Evolutionary conservation across 1,140 invertebrate species (phyloP).

Genomic region (Agrypnia vestita): DNA sequence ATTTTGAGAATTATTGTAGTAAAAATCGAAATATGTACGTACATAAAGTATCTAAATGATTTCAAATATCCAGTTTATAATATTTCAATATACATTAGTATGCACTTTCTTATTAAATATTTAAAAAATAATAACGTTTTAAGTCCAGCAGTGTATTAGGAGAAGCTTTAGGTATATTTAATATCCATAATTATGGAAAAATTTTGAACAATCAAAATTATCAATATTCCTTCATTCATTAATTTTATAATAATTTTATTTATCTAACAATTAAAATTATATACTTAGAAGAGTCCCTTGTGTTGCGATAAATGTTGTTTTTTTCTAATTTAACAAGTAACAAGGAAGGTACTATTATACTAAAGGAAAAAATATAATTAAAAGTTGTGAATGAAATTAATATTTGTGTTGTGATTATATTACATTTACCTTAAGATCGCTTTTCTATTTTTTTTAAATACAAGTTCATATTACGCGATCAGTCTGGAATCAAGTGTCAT

Average conservation of each 20-base stretch:
- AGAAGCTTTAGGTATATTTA: constrained; percentile 11
- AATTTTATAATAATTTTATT: constrained; percentile 45
- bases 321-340: constrained; percentile 34
- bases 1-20: no score
- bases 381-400: constrained; percentile 37
- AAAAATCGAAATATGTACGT: no score
- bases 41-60: no score
- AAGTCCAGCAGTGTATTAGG: constrained; percentile 31
- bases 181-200: constrained; percentile 10
- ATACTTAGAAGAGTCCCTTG: constrained; percentile 46
- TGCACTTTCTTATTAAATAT: neutral
- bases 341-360: constrained; percentile 43
- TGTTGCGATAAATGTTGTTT: constrained; percentile 41
- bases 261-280: constrained; percentile 44
- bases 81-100: no score
- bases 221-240: constrained; percentile 34
- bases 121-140: constrained; percentile 14
- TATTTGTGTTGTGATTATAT: constrained; percentile 35
- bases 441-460: constrained; percentile 53
- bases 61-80: no score
- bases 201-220: constrained; percentile 42
- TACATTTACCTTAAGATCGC: constrained; percentile 57
- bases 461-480: constrained; percentile 56
- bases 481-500: constrained; percentile 54
- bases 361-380: constrained; percentile 44